A percentile compares a stretch with the other conserved stretches of the same genome.
Evolutionary conservation across 2,888 invertebrate species (phyloP).

Genomic region (Amphimallon solstitiale): DNA sequence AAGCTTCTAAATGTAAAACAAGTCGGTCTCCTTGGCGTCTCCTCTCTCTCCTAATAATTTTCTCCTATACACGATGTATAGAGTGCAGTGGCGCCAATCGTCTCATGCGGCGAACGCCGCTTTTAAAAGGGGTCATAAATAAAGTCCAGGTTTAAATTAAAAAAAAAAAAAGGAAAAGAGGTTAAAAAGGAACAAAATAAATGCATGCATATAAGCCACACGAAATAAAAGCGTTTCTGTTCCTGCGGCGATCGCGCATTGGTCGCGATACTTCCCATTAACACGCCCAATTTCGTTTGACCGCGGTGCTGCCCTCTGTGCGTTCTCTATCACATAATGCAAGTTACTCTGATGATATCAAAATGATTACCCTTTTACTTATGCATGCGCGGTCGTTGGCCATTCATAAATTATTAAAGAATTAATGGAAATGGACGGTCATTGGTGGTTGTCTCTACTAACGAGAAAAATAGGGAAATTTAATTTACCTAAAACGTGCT

Average conservation of each 20-base stretch:
- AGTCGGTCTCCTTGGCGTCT: constrained; percentile 12
- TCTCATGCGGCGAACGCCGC: constrained; percentile 54
- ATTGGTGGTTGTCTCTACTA: background rate
- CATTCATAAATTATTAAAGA: constrained; percentile 29
- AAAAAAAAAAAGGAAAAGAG: constrained; percentile 9
- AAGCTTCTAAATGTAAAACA: constrained; percentile 22
- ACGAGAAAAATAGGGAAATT: constrained; percentile 13
- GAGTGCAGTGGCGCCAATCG: constrained; percentile 56
- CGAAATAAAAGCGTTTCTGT: constrained; percentile 43
- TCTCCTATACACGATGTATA: constrained; percentile 27
- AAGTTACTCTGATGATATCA: background rate
- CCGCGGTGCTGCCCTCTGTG: constrained; percentile 22
- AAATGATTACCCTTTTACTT: background rate
- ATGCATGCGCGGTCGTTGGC: background rate
- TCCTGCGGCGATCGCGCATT: constrained; percentile 40
- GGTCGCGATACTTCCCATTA: constrained; percentile 37
- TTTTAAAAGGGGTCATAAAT: constrained; percentile 60
- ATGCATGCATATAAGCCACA: constrained; percentile 37
- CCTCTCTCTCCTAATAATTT: constrained; percentile 30
- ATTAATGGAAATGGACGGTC: constrained; percentile 4
- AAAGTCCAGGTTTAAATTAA: constrained; percentile 45
- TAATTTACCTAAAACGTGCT: background rate
- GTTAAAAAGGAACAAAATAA: constrained; percentile 48
- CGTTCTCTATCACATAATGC: background rate
- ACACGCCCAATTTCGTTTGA: constrained; percentile 40